A percentile compares a stretch with the other conserved stretches of the same genome.
phyloP scores from a whole-genome alignment of 2,888 invertebrate species.

The Tyria jacobaeae region DNA sequence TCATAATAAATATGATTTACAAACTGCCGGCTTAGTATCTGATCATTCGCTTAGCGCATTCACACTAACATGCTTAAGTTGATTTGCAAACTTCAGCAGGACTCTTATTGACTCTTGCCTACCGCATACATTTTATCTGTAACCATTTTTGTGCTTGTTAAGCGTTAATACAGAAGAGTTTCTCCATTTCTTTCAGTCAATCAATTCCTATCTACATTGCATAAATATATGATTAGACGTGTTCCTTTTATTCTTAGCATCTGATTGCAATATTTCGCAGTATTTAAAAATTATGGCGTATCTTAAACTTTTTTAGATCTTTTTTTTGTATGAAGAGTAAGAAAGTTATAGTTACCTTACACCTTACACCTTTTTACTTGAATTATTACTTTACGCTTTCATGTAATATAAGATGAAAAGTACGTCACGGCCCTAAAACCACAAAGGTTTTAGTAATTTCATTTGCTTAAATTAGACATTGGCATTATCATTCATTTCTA shows the following conservation, averaged over 20 bases:
- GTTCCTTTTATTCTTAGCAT: too few species aligned
- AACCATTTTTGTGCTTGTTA: background rate
- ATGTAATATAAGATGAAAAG: constrained; percentile 9
- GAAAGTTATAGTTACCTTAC: background rate
- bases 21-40: constrained; percentile 1
- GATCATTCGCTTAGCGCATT: background rate
- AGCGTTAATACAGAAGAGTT: background rate
- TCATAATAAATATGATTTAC: background rate
- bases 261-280: background rate
- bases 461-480: constrained; percentile 6
- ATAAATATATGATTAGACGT: background rate
- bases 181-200: background rate
- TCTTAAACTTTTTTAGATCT: background rate
- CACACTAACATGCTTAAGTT: background rate
- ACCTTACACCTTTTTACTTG: constrained; percentile 6
- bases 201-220: background rate
- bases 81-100: background rate
- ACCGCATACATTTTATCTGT: background rate
- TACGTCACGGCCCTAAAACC: constrained; percentile 16
- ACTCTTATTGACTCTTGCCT: background rate
- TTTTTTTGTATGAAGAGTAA: too few species aligned
- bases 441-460: background rate
- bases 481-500: background rate
- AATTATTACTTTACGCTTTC: constrained; percentile 11
- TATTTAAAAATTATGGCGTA: background rate